Base-by-base conservation (phyloP, 2,888 invertebrate species). In the Oegoconia quadripuncta region DNA sequence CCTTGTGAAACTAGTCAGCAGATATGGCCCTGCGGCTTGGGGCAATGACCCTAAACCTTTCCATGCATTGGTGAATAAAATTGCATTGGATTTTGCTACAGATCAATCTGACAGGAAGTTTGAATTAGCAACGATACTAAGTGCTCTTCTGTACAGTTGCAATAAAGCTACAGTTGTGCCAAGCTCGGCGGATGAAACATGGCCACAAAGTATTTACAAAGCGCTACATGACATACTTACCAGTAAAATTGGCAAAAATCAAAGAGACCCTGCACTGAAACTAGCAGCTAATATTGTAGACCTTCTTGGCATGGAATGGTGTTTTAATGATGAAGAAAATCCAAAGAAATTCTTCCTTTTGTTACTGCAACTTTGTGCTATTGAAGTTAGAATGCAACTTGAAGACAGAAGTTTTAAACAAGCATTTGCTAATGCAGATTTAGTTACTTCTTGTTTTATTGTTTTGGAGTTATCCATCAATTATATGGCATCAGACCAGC, bases 331-430 rank as follows among this genome's bases (percentile, higher is more conserved):
- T 72, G 93, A 93, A 52, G 93, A 93, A 44, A 90, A 91, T 52
- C 95, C 95, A 39, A 94, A 95, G 76, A 92, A 95, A 62, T 93
- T 96, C 62, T 92, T 97, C 57, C 83, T 97, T 13, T 79, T 97
- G 8, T 74, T 95, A 15, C 91, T 97, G 39, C 97, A 97, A 70
- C 83, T 98, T 39, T 93, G 95, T 56, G 95, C 96, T 34, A 95
- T 97, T 65, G 97, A 98, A 89, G 93, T 97, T 1, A 91, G 97
- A 62, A 97, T 98, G 97, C 95, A 96, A 54, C 87, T 97, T 47
- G 97, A 97, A 64, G 95, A 96, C 50, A 93, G 93, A 59, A 93
- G 92, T 63, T 89, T 96, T 52, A 94, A 95, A 69, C 91, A 94
- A 60, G 93, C 95, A 1, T 91, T 92, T 70, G 88, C 90, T 28